Conservation (phyloP, 2,797 vertebrate genomes). For the Babyrousa celebensis region DNA sequence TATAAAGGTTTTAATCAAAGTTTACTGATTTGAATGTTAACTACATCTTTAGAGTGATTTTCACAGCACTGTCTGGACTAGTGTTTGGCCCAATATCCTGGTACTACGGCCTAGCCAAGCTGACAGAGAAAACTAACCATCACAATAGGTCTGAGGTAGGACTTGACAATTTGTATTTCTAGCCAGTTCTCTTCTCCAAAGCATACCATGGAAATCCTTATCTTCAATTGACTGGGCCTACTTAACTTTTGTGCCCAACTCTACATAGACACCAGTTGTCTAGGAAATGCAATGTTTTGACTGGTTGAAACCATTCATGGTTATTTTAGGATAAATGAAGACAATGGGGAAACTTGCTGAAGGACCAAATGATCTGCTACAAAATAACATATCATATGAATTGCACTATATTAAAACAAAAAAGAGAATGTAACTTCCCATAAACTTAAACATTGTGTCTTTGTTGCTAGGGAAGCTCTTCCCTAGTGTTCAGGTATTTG, state of each 20-base stretch:
- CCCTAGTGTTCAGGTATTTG: neutral
- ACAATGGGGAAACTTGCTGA: neutral
- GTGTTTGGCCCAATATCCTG: neutral
- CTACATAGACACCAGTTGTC: neutral
- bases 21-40: slow-evolving; percentile 6
- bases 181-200: neutral
- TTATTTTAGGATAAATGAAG: neutral
- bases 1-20: neutral
- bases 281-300: neutral
- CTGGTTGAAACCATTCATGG: neutral
- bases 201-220: neutral
- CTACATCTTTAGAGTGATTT: neutral
- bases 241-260: neutral
- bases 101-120: neutral
- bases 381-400: neutral
- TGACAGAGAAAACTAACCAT: neutral
- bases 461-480: neutral
- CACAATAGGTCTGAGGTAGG: neutral
- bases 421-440: neutral
- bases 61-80: neutral
- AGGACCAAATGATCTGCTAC: neutral
- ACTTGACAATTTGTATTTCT: neutral
- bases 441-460: neutral
- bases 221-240: neutral
- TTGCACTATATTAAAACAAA: neutral